Evolutionary conservation across 2,797 vertebrate genomes (phyloP).

Genomic region (Eulemur albifrons): DNA sequence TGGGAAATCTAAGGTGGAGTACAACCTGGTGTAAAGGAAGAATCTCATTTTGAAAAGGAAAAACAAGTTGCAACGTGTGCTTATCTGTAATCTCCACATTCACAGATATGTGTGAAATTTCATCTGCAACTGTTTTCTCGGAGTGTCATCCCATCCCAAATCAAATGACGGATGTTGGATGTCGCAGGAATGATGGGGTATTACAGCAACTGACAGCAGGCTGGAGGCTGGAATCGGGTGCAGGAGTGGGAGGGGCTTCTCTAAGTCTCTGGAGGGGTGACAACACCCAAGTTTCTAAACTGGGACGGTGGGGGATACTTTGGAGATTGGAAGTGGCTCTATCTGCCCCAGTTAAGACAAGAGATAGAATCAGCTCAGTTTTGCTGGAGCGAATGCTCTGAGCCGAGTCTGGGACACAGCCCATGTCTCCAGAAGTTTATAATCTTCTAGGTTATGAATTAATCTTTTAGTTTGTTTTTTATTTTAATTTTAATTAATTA

Average conservation of each 20-base stretch:
- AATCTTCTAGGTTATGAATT: neutral
- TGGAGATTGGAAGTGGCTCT: neutral
- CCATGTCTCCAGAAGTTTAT: neutral
- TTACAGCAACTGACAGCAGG: neutral
- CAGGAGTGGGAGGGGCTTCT: neutral
- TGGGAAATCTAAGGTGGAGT: neutral
- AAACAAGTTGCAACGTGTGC: conserved; percentile 67
- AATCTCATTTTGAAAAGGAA: conserved; percentile 73
- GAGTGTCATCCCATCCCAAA: conserved; percentile 61
- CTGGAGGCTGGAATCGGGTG: neutral
- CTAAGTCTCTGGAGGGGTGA: neutral
- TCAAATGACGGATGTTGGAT: conserved; percentile 36
- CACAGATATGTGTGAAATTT: conserved; percentile 73
- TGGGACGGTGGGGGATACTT: neutral
- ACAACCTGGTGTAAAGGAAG: neutral
- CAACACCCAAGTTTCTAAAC: neutral
- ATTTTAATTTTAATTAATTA: neutral
- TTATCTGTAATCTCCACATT: conserved; percentile 71
- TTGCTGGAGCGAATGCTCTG: neutral
- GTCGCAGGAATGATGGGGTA: neutral
- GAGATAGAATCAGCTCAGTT: neutral
- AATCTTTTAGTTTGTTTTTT: neutral
- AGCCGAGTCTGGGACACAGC: neutral
- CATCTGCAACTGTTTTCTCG: conserved; percentile 72
- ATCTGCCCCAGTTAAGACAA: neutral